Evolutionary conservation across 2,797 vertebrate species (phyloP).

Genomic region (Gymnothorax javanicus): DNA sequence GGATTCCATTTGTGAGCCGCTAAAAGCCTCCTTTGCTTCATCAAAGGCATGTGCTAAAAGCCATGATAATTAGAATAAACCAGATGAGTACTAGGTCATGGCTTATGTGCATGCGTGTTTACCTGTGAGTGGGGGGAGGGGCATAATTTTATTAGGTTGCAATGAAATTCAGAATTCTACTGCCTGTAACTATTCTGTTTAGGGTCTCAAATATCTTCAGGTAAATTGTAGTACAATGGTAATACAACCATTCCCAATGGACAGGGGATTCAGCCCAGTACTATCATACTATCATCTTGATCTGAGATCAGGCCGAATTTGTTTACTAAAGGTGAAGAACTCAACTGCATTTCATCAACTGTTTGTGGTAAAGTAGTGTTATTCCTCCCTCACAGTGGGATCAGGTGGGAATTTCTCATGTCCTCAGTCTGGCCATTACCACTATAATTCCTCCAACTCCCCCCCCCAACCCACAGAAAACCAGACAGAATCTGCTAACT

Average conservation of each 20-base stretch:
- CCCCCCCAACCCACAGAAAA: not conserved
- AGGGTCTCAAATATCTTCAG: not conserved
- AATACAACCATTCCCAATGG: not conserved
- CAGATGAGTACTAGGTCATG: not conserved
- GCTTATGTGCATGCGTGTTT: not conserved
- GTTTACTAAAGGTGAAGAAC: constrained; percentile 8
- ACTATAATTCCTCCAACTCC: not conserved
- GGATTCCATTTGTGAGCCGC: not conserved
- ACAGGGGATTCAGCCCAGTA: not conserved
- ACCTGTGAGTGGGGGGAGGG: not conserved
- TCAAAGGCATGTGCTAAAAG: constrained; percentile 7
- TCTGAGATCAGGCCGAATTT: not conserved
- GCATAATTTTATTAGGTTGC: not conserved
- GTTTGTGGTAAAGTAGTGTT: not conserved
- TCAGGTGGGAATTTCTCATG: not conserved
- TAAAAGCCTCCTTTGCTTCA: constrained; percentile 9
- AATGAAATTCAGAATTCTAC: not conserved
- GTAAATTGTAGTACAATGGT: not conserved
- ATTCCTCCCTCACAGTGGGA: not conserved
- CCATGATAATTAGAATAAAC: not conserved
- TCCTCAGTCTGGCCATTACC: not conserved
- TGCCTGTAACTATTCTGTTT: not conserved
- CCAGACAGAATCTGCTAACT: not conserved
- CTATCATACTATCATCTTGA: not conserved
- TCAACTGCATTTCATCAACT: constrained; percentile 16